Conservation (phyloP, 2,888 invertebrate species). For the Machimus atricapillus region DNA sequence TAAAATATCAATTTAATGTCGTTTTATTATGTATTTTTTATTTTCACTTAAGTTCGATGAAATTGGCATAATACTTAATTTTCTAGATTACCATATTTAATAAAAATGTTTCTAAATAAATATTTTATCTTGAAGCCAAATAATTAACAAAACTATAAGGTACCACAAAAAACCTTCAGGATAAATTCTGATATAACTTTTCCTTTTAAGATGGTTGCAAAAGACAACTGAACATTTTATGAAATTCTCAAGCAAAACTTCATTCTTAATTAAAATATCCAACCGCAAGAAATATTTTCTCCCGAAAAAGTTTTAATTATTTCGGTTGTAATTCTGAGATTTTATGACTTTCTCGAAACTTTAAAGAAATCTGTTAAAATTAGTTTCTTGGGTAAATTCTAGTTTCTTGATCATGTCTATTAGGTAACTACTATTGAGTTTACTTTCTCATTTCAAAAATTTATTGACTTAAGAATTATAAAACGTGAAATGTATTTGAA, state of each 20-base stretch:
- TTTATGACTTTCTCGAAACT: background rate
- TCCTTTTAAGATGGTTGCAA: background rate
- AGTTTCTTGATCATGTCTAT: background rate
- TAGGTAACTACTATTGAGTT: too few species aligned
- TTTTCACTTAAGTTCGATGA: too few species aligned
- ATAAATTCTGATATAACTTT: background rate
- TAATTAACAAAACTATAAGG: background rate
- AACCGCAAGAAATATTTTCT: background rate
- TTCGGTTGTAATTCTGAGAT: background rate
- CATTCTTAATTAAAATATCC: background rate
- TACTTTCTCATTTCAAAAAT: too few species aligned
- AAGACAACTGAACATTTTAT: background rate
- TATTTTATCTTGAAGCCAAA: background rate
- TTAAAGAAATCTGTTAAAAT: background rate
- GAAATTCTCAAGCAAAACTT: background rate
- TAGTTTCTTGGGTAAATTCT: background rate
- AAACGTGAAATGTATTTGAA: too few species aligned
- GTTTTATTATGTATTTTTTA: too few species aligned
- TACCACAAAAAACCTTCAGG: background rate
- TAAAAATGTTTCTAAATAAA: background rate
- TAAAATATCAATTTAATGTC: too few species aligned
- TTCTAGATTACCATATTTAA: background rate
- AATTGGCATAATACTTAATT: background rate
- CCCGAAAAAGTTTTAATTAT: background rate
- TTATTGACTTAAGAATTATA: too few species aligned